Evolutionary conservation across 2,113 vertebrate species (phyloP).

Genomic region (Bos indicus): DNA sequence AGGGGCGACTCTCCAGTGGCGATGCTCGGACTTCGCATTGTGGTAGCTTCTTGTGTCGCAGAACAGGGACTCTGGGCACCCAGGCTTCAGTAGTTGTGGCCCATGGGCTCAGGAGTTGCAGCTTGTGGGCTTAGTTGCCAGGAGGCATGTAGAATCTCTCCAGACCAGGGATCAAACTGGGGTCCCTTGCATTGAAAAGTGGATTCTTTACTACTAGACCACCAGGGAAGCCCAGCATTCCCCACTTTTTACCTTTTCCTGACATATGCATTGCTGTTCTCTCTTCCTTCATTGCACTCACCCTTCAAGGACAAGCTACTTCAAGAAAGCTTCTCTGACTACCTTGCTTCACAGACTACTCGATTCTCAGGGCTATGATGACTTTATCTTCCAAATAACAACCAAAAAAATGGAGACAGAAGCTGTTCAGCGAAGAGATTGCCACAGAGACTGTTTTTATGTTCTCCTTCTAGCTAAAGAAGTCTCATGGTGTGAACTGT

Average conservation of each 20-base stretch:
- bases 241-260: neutral
- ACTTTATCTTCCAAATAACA: neutral
- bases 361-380: neutral
- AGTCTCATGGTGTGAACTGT: neutral
- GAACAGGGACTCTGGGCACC: neutral
- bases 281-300: neutral
- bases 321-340: neutral
- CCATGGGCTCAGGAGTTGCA: neutral
- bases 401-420: neutral
- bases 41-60: neutral
- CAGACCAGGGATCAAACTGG: neutral
- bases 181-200: neutral
- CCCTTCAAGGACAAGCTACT: neutral
- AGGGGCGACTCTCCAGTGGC: neutral
- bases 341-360: neutral
- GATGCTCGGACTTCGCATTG: neutral
- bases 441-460: neutral
- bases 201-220: neutral
- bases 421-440: neutral
- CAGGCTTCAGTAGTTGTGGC: neutral
- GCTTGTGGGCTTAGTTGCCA: neutral
- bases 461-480: neutral
- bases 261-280: neutral
- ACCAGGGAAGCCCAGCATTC: neutral
- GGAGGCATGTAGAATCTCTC: neutral